A percentile compares a stretch with the other conserved stretches of the same genome.
These are phyloP conservation scores for Bubo scandiacus DNA, from an alignment of 2,113 vertebrate genomes.

Conservation along the genomic window DNA sequence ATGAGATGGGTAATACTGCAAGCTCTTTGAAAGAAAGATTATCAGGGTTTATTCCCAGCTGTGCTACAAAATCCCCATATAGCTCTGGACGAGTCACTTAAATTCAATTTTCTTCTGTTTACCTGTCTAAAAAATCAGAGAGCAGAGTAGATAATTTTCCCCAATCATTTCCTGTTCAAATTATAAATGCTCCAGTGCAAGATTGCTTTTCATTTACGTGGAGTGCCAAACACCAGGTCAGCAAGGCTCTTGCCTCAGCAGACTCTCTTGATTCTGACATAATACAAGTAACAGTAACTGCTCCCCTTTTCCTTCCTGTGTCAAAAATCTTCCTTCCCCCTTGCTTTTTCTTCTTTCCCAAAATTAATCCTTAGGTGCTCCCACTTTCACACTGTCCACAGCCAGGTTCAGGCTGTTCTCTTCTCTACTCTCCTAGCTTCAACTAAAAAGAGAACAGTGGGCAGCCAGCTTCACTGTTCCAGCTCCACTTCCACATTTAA, in stretches of 20 bases:
- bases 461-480: background rate
- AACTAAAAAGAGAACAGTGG: background rate
- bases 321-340: background rate
- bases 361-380: background rate
- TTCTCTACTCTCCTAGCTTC: background rate
- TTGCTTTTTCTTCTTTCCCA: background rate
- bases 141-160: background rate
- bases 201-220: background rate
- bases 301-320: background rate
- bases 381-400: accelerated
- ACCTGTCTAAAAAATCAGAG: conserved; percentile 15
- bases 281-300: background rate
- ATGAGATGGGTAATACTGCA: conserved; percentile 3
- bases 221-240: background rate
- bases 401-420: background rate
- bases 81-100: conserved; percentile 3
- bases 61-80: background rate
- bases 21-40: conserved; percentile 18
- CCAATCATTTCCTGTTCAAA: background rate
- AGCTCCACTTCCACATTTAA: background rate
- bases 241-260: background rate
- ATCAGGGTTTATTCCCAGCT: conserved; percentile 37
- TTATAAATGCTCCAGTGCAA: background rate
- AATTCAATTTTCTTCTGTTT: conserved; percentile 48
- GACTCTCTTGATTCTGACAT: background rate